A percentile compares a stretch with the other conserved stretches of the same genome.
Conservation (phyloP, 2,797 vertebrate genomes). For the Morus bassanus region DNA sequence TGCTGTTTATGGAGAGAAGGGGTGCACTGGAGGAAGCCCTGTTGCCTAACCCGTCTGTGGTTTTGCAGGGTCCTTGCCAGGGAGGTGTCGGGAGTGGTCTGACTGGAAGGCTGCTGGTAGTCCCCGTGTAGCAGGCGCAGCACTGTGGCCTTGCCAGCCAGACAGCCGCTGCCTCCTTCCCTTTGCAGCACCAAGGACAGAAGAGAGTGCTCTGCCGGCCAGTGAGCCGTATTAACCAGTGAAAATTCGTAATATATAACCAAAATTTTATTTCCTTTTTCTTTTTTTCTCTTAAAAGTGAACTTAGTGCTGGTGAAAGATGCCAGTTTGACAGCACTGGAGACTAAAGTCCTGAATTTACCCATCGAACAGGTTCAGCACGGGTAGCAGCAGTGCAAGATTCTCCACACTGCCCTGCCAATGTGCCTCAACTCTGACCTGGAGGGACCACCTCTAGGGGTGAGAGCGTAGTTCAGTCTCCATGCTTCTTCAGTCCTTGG, state of each 20-base stretch:
- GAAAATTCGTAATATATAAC: constrained; percentile 20
- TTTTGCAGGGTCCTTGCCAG: neutral
- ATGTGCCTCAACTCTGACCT: constrained; percentile 58
- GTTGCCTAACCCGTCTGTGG: neutral
- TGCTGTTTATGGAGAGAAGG: neutral
- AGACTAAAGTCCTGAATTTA: constrained; percentile 49
- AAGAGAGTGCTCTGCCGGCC: neutral
- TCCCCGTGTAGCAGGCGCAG: neutral
- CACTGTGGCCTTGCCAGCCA: neutral
- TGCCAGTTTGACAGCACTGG: constrained; percentile 54
- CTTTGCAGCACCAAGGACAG: constrained; percentile 15
- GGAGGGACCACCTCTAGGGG: constrained; percentile 55
- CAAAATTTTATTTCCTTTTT: neutral
- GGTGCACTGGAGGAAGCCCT: neutral
- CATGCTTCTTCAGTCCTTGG: constrained; percentile 39
- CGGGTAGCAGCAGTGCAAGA: constrained; percentile 50
- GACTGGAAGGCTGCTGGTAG: neutral
- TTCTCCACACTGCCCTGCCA: constrained; percentile 52
- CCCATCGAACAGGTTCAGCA: constrained; percentile 51
- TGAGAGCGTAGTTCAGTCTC: constrained; percentile 56
- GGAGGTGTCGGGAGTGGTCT: neutral
- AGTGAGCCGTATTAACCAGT: neutral
- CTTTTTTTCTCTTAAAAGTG: constrained; percentile 25
- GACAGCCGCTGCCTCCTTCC: neutral
- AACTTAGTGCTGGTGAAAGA: constrained; percentile 45